Percentiles rank a stretch among this genome's conserved stretches.
phyloP scores from a whole-genome alignment of 2,113 vertebrate species.

The Salminus brasiliensis region DNA sequence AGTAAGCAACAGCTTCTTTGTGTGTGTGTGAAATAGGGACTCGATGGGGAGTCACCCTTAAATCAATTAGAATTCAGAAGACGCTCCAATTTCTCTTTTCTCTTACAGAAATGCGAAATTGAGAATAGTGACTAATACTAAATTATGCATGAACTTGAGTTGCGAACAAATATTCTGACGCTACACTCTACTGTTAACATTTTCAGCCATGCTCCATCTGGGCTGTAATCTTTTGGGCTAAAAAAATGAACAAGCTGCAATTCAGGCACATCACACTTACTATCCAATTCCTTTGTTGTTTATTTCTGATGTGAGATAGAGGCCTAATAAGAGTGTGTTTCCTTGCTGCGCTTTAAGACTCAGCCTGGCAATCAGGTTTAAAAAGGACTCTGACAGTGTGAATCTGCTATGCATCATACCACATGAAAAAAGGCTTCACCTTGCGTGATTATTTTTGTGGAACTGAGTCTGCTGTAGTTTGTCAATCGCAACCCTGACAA shows the following conservation, averaged over 20 bases:
- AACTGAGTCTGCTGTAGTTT: slow-evolving; percentile 40
- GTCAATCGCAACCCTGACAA: slow-evolving; percentile 44
- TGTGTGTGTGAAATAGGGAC: not conserved
- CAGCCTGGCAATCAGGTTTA: slow-evolving; percentile 32
- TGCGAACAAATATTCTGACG: slow-evolving; percentile 50
- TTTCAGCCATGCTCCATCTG: slow-evolving; percentile 5
- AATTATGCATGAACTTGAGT: slow-evolving; percentile 55
- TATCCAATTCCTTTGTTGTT: slow-evolving; percentile 34
- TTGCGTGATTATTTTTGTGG: slow-evolving; percentile 45
- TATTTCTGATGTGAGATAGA: slow-evolving; percentile 20
- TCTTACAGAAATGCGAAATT: slow-evolving; percentile 46
- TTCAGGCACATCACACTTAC: slow-evolving; percentile 28
- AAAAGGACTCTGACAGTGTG: slow-evolving; percentile 35
- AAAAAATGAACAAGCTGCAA: slow-evolving; percentile 25
- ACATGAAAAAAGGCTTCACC: slow-evolving; percentile 41
- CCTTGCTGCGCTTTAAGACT: not conserved
- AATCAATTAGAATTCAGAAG: slow-evolving; percentile 45
- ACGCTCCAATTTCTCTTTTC: slow-evolving; percentile 26
- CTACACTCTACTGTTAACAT: slow-evolving; percentile 21
- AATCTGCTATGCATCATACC: slow-evolving; percentile 38
- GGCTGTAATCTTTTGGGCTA: slow-evolving; percentile 21
- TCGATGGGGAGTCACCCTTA: not conserved
- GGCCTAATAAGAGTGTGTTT: slow-evolving; percentile 23
- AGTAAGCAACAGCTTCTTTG: not conserved
- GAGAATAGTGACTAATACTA: slow-evolving; percentile 46